Evolutionary conservation across 2,888 invertebrate genomes (phyloP).

Genomic region (Bhutanitis thaidina): DNA sequence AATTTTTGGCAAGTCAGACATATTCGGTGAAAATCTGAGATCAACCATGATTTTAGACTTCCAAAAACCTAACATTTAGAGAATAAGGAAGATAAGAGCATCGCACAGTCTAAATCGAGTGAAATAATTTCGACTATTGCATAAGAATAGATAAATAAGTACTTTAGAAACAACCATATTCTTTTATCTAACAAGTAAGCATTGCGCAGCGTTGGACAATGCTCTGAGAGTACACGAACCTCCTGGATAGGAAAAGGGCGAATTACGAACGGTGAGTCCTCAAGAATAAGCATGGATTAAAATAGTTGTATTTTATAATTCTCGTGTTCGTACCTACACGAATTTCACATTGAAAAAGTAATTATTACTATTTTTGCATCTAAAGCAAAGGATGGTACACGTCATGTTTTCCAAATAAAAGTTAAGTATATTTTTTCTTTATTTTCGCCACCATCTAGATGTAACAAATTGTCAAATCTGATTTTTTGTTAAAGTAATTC

Average conservation of each 20-base stretch:
- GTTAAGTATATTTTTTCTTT: too few species aligned
- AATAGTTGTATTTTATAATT: too few species aligned
- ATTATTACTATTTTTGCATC: too few species aligned
- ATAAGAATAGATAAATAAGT: constrained; percentile 49
- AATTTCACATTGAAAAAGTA: too few species aligned
- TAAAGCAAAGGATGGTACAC: too few species aligned
- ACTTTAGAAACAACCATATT: constrained; percentile 24
- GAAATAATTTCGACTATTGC: constrained; percentile 51
- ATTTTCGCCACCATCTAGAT: too few species aligned
- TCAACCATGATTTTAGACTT: constrained; percentile 51
- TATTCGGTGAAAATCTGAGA: constrained; percentile 54
- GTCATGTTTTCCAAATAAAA: too few species aligned
- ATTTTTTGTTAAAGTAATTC: too few species aligned
- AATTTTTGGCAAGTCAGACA: constrained; percentile 70
- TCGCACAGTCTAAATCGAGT: constrained; percentile 45
- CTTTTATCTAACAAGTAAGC: constrained; percentile 32
- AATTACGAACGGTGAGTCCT: constrained; percentile 15
- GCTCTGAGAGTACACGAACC: constrained; percentile 41
- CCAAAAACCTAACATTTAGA: constrained; percentile 49
- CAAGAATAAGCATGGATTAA: background rate
- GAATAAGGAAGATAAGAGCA: constrained; percentile 50
- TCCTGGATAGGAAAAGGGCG: constrained; percentile 18
- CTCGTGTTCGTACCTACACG: too few species aligned
- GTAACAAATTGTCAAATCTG: too few species aligned
- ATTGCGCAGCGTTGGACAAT: constrained; percentile 45